Percentiles rank a stretch among this genome's conserved stretches.
Evolutionary conservation across 2,888 invertebrate genomes (phyloP).

Genomic region (Drosophila suboccidentalis): DNA sequence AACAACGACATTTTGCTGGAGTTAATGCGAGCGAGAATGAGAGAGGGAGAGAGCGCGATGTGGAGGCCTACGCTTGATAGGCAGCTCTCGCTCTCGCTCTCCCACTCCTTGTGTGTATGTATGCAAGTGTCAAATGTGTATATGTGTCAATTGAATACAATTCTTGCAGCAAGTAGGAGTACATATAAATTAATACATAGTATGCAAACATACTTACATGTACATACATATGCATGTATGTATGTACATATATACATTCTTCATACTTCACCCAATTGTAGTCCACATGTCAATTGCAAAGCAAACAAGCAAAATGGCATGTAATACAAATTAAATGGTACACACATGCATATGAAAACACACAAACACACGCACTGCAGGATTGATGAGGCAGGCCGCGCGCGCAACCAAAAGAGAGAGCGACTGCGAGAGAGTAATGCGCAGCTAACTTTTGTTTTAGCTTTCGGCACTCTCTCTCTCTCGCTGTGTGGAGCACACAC

Average conservation of each 20-base stretch:
- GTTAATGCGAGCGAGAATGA: neutral
- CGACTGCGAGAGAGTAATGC: constrained; percentile 39
- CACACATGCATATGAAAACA: constrained; percentile 20
- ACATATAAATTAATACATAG: constrained; percentile 26
- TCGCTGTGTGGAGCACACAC: neutral
- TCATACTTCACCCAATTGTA: constrained; percentile 54
- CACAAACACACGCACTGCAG: constrained; percentile 8
- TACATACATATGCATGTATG: neutral
- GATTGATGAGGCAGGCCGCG: constrained; percentile 15
- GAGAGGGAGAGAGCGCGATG: neutral
- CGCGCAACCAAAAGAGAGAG: constrained; percentile 1
- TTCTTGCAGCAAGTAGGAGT: constrained; percentile 48
- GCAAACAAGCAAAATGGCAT: constrained; percentile 58
- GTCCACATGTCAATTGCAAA: constrained; percentile 51
- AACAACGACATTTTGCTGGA: constrained; percentile 10
- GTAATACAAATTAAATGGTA: constrained; percentile 69
- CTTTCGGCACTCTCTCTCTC: constrained; percentile 25
- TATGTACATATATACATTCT: constrained; percentile 4
- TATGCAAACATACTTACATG: neutral
- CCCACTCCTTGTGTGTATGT: neutral
- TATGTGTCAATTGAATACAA: constrained; percentile 73
- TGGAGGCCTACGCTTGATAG: constrained; percentile 31
- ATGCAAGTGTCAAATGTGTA: constrained; percentile 20
- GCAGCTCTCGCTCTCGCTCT: constrained; percentile 1
- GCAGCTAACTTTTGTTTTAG: constrained; percentile 63